Conservation (phyloP, 2,113 vertebrate genomes). For the Cochlearius cochlearius region DNA sequence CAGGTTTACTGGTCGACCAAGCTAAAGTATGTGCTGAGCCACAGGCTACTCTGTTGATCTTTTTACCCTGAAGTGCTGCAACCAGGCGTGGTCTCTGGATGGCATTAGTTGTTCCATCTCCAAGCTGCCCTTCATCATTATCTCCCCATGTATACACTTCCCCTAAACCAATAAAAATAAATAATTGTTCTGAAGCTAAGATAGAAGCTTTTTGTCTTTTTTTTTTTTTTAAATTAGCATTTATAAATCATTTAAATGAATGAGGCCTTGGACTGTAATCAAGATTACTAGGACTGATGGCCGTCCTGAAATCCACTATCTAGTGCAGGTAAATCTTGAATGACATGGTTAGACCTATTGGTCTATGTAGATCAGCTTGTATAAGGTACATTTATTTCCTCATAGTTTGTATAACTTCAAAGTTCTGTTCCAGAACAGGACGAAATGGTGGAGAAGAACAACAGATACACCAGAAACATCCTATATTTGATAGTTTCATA, state of each 20-base stretch:
- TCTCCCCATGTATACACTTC: conserved; percentile 99
- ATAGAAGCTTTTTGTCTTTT: neutral
- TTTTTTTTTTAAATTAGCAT: neutral
- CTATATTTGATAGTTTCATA: neutral
- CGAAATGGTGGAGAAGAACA: neutral
- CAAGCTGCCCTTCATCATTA: conserved; percentile 97
- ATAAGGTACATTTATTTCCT: neutral
- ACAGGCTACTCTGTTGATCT: conserved; percentile 97
- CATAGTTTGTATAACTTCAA: neutral
- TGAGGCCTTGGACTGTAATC: neutral
- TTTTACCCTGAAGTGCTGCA: conserved; percentile 95
- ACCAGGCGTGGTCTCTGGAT: conserved; percentile 96
- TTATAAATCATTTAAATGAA: neutral
- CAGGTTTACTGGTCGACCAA: conserved; percentile 98
- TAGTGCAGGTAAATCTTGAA: neutral
- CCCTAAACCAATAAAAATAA: conserved; percentile 70
- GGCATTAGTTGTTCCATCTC: conserved; percentile 97
- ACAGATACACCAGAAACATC: neutral
- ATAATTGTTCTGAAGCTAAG: neutral
- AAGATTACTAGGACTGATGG: neutral
- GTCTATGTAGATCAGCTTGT: neutral
- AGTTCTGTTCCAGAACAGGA: neutral
- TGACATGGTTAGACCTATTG: neutral
- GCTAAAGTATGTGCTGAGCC: conserved; percentile 96
- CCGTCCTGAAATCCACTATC: neutral